Conservation (phyloP, 2,113 vertebrate genomes). For the Pituophis catenifer region DNA sequence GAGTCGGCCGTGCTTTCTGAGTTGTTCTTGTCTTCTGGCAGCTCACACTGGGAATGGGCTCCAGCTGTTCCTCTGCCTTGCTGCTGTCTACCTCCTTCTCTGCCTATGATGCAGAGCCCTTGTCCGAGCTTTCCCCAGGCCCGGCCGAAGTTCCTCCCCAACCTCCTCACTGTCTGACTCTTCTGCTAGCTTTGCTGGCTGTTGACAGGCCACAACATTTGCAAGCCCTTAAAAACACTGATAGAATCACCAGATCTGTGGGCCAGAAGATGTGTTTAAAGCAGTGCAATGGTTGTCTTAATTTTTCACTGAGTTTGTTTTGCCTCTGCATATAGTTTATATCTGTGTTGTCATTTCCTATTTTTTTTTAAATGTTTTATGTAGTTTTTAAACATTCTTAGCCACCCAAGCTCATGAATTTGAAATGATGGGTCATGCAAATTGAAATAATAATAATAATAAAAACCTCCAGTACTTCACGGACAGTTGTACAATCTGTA, state of each 20-base stretch:
- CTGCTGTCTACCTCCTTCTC: too few relatives aligned
- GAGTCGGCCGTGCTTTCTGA: too few relatives aligned
- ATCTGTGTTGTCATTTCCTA: background rate
- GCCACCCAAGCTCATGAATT: background rate
- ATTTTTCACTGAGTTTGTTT: background rate
- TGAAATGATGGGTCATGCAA: background rate
- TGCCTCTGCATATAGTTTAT: background rate
- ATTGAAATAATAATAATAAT: background rate
- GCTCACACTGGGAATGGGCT: too few relatives aligned
- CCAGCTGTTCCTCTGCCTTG: too few relatives aligned
- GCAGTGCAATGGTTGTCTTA: background rate
- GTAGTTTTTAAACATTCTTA: background rate
- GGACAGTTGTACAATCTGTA: background rate
- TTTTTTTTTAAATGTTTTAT: background rate
- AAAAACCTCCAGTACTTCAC: background rate
- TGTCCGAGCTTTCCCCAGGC: too few relatives aligned
- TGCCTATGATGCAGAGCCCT: too few relatives aligned
- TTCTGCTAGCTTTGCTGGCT: too few relatives aligned
- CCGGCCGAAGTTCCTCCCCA: too few relatives aligned
- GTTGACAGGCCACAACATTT: too few relatives aligned
- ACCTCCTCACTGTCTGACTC: too few relatives aligned
- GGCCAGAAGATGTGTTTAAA: background rate
- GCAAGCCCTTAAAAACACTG: background rate
- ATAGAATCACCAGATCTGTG: background rate
- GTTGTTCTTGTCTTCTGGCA: too few relatives aligned